These are phyloP conservation scores for Lepidochitona cinerea DNA, from an alignment of 2,888 invertebrate species.

Conservation along the genomic window DNA sequence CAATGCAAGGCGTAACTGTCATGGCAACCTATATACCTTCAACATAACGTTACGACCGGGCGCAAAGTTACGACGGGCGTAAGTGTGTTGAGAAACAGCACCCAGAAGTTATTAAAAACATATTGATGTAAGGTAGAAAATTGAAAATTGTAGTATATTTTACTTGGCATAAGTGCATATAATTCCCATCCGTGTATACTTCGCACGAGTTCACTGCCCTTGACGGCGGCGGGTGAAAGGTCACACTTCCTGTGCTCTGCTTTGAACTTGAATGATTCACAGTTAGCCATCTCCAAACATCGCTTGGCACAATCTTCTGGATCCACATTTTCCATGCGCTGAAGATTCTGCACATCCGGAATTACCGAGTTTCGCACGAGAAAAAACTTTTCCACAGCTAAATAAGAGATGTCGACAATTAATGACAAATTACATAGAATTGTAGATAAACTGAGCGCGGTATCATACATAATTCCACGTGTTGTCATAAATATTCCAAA, in stretches of 20 bases:
- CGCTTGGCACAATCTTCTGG: background rate
- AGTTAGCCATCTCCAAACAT: background rate
- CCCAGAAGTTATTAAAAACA: too few species aligned
- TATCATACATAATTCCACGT: too few species aligned
- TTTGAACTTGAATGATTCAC: conserved; percentile 5
- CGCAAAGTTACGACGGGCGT: too few species aligned
- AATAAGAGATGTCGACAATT: background rate
- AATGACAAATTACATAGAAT: too few species aligned
- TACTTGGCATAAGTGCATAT: background rate
- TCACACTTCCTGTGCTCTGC: conserved; percentile 4
- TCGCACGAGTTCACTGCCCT: background rate
- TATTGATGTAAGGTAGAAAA: too few species aligned
- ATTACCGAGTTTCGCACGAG: background rate
- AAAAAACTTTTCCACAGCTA: background rate
- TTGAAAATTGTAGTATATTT: too few species aligned
- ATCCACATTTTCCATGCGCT: background rate
- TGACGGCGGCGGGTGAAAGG: background rate
- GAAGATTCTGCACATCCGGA: background rate
- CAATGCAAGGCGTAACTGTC: too few species aligned
- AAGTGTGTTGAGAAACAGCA: too few species aligned
- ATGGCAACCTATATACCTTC: too few species aligned
- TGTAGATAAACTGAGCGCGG: too few species aligned
- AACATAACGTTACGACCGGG: too few species aligned
- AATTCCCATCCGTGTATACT: background rate
- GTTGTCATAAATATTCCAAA: too few species aligned